Evolutionary conservation across 2,113 vertebrate species (phyloP).

Genomic region (Cettia cetti): DNA sequence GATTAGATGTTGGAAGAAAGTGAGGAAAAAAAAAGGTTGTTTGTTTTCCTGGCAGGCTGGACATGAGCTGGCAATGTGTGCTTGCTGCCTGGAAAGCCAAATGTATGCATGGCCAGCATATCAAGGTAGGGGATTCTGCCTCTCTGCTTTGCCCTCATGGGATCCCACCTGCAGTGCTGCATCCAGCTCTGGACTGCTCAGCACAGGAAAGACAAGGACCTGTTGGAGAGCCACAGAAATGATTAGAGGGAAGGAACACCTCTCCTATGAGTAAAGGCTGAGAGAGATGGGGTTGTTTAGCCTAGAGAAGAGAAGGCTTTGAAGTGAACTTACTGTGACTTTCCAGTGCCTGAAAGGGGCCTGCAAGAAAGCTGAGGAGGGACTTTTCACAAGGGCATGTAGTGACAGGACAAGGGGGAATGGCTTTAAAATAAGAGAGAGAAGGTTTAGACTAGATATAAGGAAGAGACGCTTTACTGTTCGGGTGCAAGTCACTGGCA

Average conservation of each 20-base stretch:
- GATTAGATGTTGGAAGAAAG: not conserved
- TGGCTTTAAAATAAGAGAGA: not conserved
- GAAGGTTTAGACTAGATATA: not conserved
- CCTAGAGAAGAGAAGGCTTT: not conserved
- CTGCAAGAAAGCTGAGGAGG: not conserved
- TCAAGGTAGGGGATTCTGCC: not conserved
- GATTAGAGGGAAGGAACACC: not conserved
- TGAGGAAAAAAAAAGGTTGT: not conserved
- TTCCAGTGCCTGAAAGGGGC: not conserved
- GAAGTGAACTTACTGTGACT: not conserved
- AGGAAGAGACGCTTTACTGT: not conserved
- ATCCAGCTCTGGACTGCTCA: not conserved
- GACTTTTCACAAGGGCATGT: not conserved
- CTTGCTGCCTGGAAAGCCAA: not conserved
- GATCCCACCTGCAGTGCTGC: not conserved
- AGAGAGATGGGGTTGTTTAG: not conserved
- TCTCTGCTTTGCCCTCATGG: not conserved
- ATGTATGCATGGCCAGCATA: not conserved
- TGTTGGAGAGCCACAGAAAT: not conserved
- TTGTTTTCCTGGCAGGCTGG: not conserved
- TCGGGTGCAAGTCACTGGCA: not conserved
- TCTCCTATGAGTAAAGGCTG: not conserved
- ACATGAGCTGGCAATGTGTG: accelerated
- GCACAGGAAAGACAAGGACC: not conserved
- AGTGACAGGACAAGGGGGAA: not conserved